Conservation (phyloP, 2,797 vertebrate genomes). For the Phrynocephalus vlangalii region DNA sequence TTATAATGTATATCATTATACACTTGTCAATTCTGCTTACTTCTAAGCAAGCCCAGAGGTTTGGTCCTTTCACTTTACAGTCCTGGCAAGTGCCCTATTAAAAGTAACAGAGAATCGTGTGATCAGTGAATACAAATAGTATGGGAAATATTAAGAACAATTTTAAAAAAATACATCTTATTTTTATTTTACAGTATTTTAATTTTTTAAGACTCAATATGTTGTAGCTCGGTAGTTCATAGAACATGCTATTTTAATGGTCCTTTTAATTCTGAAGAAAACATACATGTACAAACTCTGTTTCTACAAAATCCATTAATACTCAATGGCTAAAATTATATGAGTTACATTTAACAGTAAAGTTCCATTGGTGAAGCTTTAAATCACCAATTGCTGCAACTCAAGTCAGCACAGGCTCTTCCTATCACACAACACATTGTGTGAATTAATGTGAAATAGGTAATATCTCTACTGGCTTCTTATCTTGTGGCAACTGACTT, state of each 20-base stretch:
- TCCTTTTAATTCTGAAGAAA: not conserved
- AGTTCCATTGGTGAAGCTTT: too few species aligned
- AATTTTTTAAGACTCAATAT: not conserved
- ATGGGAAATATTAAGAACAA: not conserved
- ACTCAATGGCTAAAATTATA: too few species aligned
- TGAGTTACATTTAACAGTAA: too few species aligned
- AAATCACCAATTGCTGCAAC: too few species aligned
- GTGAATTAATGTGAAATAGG: too few species aligned
- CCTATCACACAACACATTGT: too few species aligned
- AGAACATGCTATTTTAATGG: not conserved
- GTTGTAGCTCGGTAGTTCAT: not conserved
- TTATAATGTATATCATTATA: not conserved
- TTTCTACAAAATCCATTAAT: not conserved
- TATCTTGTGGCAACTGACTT: too few species aligned
- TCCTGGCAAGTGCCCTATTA: conserved; percentile 94
- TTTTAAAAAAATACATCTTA: not conserved
- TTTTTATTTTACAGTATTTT: not conserved
- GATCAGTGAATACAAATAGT: conserved; percentile 10
- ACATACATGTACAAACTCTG: not conserved
- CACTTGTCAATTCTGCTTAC: conserved; percentile 76
- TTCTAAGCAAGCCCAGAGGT: conserved; percentile 98
- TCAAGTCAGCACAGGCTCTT: too few species aligned
- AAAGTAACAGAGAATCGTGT: conserved; percentile 44
- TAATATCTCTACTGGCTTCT: too few species aligned
- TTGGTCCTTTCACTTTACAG: conserved; percentile 96